Evolutionary conservation across 2,797 vertebrate genomes (phyloP).

Genomic region (Chelon labrosus): DNA sequence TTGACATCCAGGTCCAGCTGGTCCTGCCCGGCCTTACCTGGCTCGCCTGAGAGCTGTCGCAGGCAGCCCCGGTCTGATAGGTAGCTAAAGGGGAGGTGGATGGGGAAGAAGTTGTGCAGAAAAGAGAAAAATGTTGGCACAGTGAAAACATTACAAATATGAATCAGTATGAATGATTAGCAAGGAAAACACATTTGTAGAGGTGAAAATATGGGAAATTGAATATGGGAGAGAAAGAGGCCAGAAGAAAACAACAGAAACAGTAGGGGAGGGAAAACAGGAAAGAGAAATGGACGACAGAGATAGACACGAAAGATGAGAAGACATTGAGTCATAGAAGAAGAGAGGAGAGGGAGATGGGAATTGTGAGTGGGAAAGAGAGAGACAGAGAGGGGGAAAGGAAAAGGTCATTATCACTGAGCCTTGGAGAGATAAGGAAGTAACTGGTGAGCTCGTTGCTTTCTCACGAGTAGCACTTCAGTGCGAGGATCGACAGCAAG

Average conservation of each 20-base stretch:
- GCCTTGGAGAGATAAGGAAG: constrained; percentile 62
- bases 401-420: constrained; percentile 52
- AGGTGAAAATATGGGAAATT: neutral
- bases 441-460: constrained; percentile 30
- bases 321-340: constrained; percentile 58
- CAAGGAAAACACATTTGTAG: neutral
- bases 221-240: neutral
- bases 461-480: constrained; percentile 55
- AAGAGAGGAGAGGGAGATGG: neutral
- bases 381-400: constrained; percentile 1
- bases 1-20: constrained; percentile 90
- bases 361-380: constrained; percentile 6
- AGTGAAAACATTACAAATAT: neutral
- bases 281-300: constrained; percentile 22
- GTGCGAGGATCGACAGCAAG: constrained; percentile 34
- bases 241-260: constrained; percentile 22
- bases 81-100: constrained; percentile 79
- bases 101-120: neutral
- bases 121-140: neutral
- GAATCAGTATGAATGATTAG: neutral
- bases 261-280: constrained; percentile 18
- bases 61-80: constrained; percentile 94
- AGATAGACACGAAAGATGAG: constrained; percentile 34
- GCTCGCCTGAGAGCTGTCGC: constrained; percentile 74
- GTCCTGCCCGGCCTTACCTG: constrained; percentile 69